Base-by-base conservation (phyloP, 2,113 vertebrate genomes). In the Phaethornis superciliosus region DNA sequence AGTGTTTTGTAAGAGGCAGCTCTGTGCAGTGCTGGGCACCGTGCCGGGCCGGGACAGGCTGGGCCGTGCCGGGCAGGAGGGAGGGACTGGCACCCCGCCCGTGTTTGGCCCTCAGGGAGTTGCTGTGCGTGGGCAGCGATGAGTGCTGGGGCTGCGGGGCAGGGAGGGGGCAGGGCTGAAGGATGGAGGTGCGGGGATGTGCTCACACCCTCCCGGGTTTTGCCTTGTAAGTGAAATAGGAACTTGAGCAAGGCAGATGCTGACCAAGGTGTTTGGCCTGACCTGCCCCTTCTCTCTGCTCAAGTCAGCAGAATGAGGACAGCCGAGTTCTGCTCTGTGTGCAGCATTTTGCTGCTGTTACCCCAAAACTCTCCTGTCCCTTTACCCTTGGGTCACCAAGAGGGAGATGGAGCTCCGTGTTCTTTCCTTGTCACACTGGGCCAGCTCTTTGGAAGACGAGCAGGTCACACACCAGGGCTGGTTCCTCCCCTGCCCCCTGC, bases 51-150 rank as follows among this genome's bases (percentile, higher is more conserved):
- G 12, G 64, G 76, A 82, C 47, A 65, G 91, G 88, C 85, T 21
- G 70, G 64, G 83, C 58, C 21, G 27, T 72, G 90, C 72, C 95
- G 6, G 1, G 54, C 3, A 0, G n/a, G 47, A 46, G 10, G 91
- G 7, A 55, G 24, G 24, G 4, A 14, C 71, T 94, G 95, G 93
- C 88, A 12, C 2, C 1, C 0, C 0, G 94, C 95, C 96, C 71
- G 33, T 91, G 94, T 95, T 96, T 95, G 94, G 87, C 69, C 96
- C 94, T 87, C 47, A 5, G 94, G 96, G 77, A 4, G 84, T 26
- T 28, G 64, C 14, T 56, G 89, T n/a, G 89, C 56, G 96, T 79
- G 15, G 96, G 96, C 91, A 71, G 93, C 12, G 89, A 70, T 86
- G 91, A 92, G 89, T 47, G 93, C 56, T 85, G 78, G 1, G 82